Evolutionary conservation across 2,888 invertebrate genomes (phyloP).

Genomic region (Rotaria sp.): DNA sequence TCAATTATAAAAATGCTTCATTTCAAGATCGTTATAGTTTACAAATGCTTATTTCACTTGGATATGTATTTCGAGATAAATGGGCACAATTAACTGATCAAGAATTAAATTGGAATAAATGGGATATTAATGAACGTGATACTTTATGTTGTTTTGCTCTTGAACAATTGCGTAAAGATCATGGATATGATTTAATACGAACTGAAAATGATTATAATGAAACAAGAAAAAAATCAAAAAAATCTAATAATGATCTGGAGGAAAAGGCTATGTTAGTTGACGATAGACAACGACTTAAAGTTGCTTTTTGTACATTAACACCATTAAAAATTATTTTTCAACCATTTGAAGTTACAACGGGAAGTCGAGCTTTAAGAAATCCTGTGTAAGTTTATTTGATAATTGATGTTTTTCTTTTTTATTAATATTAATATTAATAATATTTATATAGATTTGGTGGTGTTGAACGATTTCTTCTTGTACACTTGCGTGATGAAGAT

Average conservation of each 20-base stretch:
- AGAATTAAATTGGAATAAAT: neutral
- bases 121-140: neutral
- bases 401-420: neutral
- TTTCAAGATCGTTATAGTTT: neutral
- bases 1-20: neutral
- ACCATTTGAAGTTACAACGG: neutral
- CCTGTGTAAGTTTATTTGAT: neutral
- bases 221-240: neutral
- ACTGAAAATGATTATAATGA: neutral
- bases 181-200: neutral
- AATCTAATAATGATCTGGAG: neutral
- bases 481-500: constrained; percentile 11
- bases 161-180: neutral
- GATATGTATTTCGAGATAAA: constrained; percentile 19
- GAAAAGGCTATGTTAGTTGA: neutral
- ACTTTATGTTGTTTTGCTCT: neutral
- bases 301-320: neutral
- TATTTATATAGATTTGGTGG: neutral
- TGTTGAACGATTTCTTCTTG: neutral
- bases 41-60: neutral
- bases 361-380: neutral
- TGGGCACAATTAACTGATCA: neutral
- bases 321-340: neutral
- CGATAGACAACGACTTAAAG: neutral
- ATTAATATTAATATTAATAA: neutral